phyloP scores from a whole-genome alignment of 2,888 invertebrate genomes.

The Esperia sulphurella region DNA sequence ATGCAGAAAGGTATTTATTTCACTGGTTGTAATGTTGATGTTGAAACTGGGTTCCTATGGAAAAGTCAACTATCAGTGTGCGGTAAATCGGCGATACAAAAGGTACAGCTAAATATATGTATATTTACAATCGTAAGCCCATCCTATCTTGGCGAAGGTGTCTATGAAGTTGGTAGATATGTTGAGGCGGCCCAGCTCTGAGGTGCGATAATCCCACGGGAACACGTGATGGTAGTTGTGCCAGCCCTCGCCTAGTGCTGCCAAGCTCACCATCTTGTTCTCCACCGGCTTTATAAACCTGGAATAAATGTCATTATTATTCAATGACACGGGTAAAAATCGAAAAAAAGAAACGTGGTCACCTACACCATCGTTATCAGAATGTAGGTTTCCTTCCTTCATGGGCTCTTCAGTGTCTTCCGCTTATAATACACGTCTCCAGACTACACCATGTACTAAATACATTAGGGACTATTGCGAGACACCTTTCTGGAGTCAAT shows the following conservation, averaged over 20 bases:
- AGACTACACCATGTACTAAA: too few species aligned
- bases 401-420: too few species aligned
- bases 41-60: too few species aligned
- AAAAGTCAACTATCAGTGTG: too few species aligned
- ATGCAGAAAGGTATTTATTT: too few species aligned
- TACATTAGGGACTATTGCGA: too few species aligned
- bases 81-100: too few species aligned
- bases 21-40: too few species aligned
- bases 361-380: neutral
- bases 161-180: conserved; percentile 90
- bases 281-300: conserved; percentile 87
- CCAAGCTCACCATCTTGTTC: conserved; percentile 85
- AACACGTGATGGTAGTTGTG: conserved; percentile 91
- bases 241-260: conserved; percentile 90
- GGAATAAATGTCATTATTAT: conserved; percentile 1
- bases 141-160: conserved; percentile 86
- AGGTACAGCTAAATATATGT: neutral
- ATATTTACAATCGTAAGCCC: conserved; percentile 88
- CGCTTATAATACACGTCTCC: too few species aligned
- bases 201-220: conserved; percentile 85
- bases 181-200: conserved; percentile 85
- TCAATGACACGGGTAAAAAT: too few species aligned
- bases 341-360: neutral
- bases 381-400: too few species aligned
- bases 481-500: too few species aligned